These are phyloP conservation scores for Alloscopus bannaensis DNA, from an alignment of 2,888 invertebrate species.

Conservation along the genomic window DNA sequence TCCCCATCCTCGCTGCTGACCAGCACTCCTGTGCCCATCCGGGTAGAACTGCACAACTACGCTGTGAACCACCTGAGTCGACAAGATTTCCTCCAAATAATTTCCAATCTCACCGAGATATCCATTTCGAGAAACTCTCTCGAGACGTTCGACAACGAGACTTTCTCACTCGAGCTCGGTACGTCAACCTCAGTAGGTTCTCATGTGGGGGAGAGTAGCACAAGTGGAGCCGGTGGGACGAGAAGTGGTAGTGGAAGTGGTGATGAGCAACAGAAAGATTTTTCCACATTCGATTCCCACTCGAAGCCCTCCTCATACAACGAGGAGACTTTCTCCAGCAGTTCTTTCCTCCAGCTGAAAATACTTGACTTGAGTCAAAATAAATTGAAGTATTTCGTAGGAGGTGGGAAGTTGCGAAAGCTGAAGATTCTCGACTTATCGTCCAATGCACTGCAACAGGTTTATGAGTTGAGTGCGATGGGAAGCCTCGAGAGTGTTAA, in stretches of 20 bases:
- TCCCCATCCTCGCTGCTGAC: conserved; percentile 3
- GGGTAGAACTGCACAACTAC: conserved; percentile 69
- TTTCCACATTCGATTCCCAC: conserved; percentile 28
- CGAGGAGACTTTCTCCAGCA: conserved; percentile 23
- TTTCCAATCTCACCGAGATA: conserved; percentile 70
- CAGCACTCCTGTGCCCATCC: conserved; percentile 52
- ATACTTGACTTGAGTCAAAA: conserved; percentile 72
- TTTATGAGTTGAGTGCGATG: conserved; percentile 64
- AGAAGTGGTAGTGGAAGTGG: conserved; percentile 25
- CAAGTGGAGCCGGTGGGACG: conserved; percentile 10
- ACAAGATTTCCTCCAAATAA: conserved; percentile 65
- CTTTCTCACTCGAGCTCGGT: conserved; percentile 61
- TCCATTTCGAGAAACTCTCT: conserved; percentile 69
- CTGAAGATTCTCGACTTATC: conserved; percentile 72
- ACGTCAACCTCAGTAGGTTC: conserved; percentile 45
- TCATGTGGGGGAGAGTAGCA: conserved; percentile 18
- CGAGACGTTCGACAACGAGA: conserved; percentile 68
- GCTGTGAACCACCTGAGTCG: conserved; percentile 64
- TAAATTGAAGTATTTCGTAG: conserved; percentile 71
- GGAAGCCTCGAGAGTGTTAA: conserved; percentile 72
- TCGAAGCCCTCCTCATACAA: conserved; percentile 23
- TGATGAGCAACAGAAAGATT: conserved; percentile 48
- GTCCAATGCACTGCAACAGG: conserved; percentile 70
- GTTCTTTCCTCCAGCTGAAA: conserved; percentile 64
- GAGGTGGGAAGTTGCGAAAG: conserved; percentile 65